A percentile compares a stretch with the other conserved stretches of the same genome.
Conservation (phyloP, 2,113 vertebrate species). For the Climacteris rufus region DNA sequence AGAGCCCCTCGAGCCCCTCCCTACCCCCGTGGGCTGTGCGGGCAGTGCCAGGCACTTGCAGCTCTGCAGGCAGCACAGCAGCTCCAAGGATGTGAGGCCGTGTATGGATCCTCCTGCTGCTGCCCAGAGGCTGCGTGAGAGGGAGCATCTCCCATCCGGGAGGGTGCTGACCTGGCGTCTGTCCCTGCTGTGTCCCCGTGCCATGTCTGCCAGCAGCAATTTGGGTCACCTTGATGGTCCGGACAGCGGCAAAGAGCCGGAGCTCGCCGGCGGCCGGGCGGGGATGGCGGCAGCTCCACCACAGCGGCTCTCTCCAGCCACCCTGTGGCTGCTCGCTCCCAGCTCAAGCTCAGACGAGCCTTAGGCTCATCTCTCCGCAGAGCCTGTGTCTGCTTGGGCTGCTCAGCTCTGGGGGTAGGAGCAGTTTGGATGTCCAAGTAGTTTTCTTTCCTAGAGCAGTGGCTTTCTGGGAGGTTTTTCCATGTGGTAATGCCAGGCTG, state of each 20-base stretch:
- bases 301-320: slow-evolving; percentile 44
- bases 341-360: neutral
- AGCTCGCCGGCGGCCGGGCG: neutral
- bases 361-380: neutral
- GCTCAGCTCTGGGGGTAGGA: neutral
- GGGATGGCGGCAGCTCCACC: neutral
- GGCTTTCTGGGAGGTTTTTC: neutral
- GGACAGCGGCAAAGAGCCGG: neutral
- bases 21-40: neutral
- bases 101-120: neutral
- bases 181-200: neutral
- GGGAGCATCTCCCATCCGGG: neutral
- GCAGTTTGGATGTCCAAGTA: neutral
- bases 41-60: neutral
- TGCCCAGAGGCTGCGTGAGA: neutral
- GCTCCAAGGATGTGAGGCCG: neutral
- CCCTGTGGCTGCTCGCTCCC: slow-evolving; percentile 46
- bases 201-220: neutral
- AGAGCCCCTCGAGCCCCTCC: neutral
- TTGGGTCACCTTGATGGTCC: neutral
- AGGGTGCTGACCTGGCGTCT: neutral
- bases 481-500: neutral
- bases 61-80: neutral
- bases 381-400: neutral
- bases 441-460: neutral